phyloP scores from a whole-genome alignment of 2,888 invertebrate genomes.

The Drosophila buzzatii region DNA sequence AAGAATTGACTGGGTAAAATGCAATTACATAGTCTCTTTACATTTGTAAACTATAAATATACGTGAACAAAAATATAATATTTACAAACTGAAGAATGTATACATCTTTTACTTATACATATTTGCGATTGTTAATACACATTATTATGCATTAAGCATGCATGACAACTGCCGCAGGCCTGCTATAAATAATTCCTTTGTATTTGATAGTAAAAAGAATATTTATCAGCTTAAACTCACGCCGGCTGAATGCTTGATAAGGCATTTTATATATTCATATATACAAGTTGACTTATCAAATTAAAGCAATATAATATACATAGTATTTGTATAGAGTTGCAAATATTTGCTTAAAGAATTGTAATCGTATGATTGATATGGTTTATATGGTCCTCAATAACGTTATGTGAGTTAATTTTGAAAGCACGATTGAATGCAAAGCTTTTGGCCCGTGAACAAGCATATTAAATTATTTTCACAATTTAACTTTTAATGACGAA shows the following conservation, averaged over 20 bases:
- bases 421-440: background rate
- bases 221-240: background rate
- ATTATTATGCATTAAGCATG: background rate
- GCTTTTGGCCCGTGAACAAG: background rate
- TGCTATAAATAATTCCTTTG: background rate
- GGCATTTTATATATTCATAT: background rate
- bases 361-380: conserved; percentile 1
- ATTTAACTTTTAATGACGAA: background rate
- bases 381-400: background rate
- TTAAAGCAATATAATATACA: background rate
- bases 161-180: background rate
- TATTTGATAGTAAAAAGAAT: background rate
- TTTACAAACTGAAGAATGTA: conserved; percentile 47
- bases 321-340: background rate
- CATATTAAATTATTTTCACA: background rate
- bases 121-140: background rate
- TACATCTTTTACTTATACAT: conserved; percentile 3
- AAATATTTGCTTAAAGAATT: background rate
- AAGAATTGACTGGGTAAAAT: conserved; percentile 67
- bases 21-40: conserved; percentile 62
- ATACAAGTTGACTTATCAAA: conserved; percentile 1
- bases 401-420: background rate
- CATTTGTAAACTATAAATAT: conserved; percentile 67
- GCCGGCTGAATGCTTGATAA: background rate
- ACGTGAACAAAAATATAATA: conserved; percentile 59